phyloP scores from a whole-genome alignment of 2,888 invertebrate species.

The Apotomis betuletana region DNA sequence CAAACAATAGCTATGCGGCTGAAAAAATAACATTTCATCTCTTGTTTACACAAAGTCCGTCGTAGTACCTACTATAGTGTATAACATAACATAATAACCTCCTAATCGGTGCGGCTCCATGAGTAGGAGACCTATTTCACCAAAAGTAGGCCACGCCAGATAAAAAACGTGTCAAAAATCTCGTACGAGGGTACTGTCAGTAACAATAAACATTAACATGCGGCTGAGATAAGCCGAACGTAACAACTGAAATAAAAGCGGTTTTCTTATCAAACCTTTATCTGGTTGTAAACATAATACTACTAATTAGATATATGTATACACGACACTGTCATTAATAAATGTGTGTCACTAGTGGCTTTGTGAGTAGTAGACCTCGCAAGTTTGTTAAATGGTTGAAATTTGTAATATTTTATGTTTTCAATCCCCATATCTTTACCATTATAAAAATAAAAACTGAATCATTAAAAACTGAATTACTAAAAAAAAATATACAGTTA shows the following conservation, averaged over 20 bases:
- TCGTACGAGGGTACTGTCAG: constrained; percentile 39
- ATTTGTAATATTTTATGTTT: no score
- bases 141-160: constrained; percentile 42
- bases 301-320: constrained; percentile 21
- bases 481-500: no score
- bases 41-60: background rate
- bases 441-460: no score
- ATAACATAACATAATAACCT: constrained; percentile 10
- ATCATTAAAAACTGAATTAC: no score
- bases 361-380: no score
- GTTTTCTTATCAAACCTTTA: constrained; percentile 22
- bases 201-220: constrained; percentile 45
- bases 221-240: constrained; percentile 33
- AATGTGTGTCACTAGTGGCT: no score
- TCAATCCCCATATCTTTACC: no score
- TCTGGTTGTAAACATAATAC: constrained; percentile 13
- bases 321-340: background rate
- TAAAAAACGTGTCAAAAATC: constrained; percentile 38
- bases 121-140: constrained; percentile 14
- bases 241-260: constrained; percentile 32
- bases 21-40: background rate
- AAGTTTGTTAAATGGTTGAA: no score
- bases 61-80: background rate
- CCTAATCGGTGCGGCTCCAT: constrained; percentile 7
- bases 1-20: background rate